These are phyloP conservation scores for Oryzias woworae DNA, from an alignment of 2,113 vertebrate species.

Conservation along the genomic window DNA sequence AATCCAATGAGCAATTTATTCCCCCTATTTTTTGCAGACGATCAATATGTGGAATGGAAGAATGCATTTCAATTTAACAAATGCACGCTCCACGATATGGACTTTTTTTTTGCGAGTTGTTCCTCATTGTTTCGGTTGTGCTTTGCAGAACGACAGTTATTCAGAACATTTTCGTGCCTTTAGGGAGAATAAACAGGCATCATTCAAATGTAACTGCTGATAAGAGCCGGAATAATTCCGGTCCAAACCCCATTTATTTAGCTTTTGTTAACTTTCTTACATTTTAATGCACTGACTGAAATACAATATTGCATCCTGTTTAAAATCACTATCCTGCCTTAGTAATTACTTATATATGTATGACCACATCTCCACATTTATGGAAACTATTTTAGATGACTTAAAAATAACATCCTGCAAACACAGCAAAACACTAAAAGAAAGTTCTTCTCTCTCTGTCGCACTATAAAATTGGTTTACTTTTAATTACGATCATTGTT, in stretches of 20 bases:
- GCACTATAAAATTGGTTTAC: constrained; percentile 6
- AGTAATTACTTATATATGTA: constrained; percentile 43
- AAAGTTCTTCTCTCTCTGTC: constrained; percentile 43
- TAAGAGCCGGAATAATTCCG: constrained; percentile 59
- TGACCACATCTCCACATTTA: constrained; percentile 42
- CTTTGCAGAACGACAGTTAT: constrained; percentile 43
- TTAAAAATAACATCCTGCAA: constrained; percentile 59
- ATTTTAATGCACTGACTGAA: constrained; percentile 44
- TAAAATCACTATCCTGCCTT: constrained; percentile 45
- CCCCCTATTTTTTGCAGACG: constrained; percentile 14
- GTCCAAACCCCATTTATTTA: constrained; percentile 66
- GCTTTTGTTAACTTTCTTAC: constrained; percentile 64
- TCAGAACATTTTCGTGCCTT: constrained; percentile 48
- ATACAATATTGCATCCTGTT: constrained; percentile 47
- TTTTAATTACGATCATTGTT: too few relatives aligned
- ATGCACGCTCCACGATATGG: constrained; percentile 43
- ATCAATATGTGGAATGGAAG: constrained; percentile 69
- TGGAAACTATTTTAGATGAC: constrained; percentile 48
- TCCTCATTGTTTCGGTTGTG: constrained; percentile 32
- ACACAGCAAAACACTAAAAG: constrained; percentile 51
- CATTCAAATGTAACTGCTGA: constrained; percentile 63
- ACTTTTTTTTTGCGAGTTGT: constrained; percentile 36
- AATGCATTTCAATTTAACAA: constrained; percentile 68
- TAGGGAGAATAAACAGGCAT: constrained; percentile 48
- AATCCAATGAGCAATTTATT: constrained; percentile 54